Evolutionary conservation across 1,140 invertebrate genomes (phyloP), one percentile per base, ranked within the genome.

Genomic region (Leucophenga varia): DNA sequence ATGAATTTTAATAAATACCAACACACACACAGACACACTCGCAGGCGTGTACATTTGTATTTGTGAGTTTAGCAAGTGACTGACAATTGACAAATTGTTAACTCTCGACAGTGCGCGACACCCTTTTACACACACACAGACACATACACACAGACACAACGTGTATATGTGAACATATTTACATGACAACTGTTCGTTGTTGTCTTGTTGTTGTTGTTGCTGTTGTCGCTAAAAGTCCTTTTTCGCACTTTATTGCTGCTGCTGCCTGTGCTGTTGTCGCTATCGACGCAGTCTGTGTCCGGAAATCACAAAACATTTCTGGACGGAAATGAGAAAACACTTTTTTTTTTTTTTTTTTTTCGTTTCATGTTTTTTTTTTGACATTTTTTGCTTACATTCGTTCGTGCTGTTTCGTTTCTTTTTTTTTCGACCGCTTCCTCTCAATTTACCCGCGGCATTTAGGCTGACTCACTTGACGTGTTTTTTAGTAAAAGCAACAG

Each of bases 311-410:
- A 57, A 43, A 55, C 47, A 60, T 50, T 56, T 20, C 41, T 22
- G 41, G 41, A 30, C 41, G 41, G 41, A 43, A 43, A 43, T 43
- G 41, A 43, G 41, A 43, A 61, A 59, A 65, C 65, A 59, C 61
- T 59, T 64, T 68, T 68, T 59, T 68, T 63, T 64, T 56, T 52
- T 68, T 57, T 64, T 56, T 64, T 68, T 65, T 68, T 65, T 64
- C 63, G 59, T 68, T 65, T 65, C 63, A 68, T 57, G 64, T 64
- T 59, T 28, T 6, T 12, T 6, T 28, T 28, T 28, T 28, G 6
- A 7, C 25, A 7, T n/a, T n/a, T 41, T 41, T 12, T 17, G 22
- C 9, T 20, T n/a, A 20, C 21, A 12, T 17, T 8, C 22, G 25
- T 16, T 2, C 13, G 4, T 17, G 14, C 25, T 41, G 7, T 18